Percentiles rank a stretch among this genome's conserved stretches.
phyloP scores from a whole-genome alignment of 1,140 invertebrate species.

The Papilio dardanus region DNA sequence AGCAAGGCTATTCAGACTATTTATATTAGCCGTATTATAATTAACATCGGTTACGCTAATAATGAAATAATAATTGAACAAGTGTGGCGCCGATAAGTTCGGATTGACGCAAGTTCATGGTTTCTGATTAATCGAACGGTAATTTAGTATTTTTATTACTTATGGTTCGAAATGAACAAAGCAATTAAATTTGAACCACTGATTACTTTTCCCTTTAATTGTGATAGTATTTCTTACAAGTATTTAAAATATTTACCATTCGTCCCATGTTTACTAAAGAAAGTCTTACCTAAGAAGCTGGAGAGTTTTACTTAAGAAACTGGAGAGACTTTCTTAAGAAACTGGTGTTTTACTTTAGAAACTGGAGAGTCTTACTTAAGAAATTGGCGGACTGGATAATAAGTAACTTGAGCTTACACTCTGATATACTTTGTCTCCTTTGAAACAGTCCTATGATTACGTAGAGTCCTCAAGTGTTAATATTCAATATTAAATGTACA shows the following conservation, averaged over 20 bases:
- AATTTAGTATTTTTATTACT: not conserved
- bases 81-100: not conserved
- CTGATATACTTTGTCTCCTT: not conserved
- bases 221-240: not conserved
- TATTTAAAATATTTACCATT: not conserved
- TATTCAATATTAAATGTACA: not conserved
- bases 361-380: no score
- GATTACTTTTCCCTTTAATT: not conserved
- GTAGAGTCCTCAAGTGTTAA: no score
- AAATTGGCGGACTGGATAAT: not conserved
- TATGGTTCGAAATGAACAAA: not conserved
- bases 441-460: no score
- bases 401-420: not conserved
- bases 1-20: not conserved
- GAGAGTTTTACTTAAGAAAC: no score
- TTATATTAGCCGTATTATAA: not conserved
- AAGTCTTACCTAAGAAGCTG: no score
- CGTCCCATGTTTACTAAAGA: not conserved
- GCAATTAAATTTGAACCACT: not conserved
- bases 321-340: no score
- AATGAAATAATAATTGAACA: conserved; percentile 21
- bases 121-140: not conserved
- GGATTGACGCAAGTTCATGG: conserved; percentile 10
- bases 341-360: no score
- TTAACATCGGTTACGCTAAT: conserved; percentile 13